These are phyloP conservation scores for Platichthys flesus DNA, from an alignment of 2,113 vertebrate species.

Conservation along the genomic window DNA sequence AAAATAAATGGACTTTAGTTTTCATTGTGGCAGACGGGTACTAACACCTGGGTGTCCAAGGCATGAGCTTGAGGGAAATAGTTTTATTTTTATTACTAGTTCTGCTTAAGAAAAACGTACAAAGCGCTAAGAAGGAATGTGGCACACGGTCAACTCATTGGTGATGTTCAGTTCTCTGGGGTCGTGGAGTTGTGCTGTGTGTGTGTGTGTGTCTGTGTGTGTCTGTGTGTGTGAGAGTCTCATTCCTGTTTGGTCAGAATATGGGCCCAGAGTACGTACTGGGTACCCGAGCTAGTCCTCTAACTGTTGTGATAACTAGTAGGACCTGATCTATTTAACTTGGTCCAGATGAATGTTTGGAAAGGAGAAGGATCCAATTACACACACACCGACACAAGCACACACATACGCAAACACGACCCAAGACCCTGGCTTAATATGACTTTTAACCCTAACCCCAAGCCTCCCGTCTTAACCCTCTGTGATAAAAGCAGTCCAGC, in stretches of 20 bases:
- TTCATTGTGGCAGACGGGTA: slow-evolving; percentile 44
- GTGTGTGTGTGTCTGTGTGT: slow-evolving; percentile 9
- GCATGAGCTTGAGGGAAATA: slow-evolving; percentile 10
- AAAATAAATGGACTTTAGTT: slow-evolving; percentile 22
- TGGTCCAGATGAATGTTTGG: slow-evolving; percentile 76
- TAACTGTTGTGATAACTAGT: slow-evolving; percentile 77
- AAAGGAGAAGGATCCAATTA: slow-evolving; percentile 71
- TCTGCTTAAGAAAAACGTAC: slow-evolving; percentile 32
- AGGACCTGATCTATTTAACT: slow-evolving; percentile 71
- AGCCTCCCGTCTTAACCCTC: slow-evolving; percentile 59
- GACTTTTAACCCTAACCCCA: slow-evolving; percentile 63
- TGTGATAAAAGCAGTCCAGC: slow-evolving; percentile 59
- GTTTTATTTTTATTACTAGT: slow-evolving; percentile 40
- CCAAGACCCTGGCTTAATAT: slow-evolving; percentile 44
- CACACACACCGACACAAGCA: slow-evolving; percentile 51
- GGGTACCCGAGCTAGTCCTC: slow-evolving; percentile 65
- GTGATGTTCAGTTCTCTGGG: slow-evolving; percentile 14
- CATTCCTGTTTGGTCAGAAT: slow-evolving; percentile 60
- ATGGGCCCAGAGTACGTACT: slow-evolving; percentile 37
- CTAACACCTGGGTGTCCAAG: slow-evolving; percentile 37
- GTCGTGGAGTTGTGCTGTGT: slow-evolving; percentile 29
- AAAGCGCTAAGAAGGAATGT: slow-evolving; percentile 34
- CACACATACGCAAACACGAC: slow-evolving; percentile 32
- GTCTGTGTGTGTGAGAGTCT: slow-evolving; percentile 4
- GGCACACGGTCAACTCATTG: slow-evolving; percentile 1